Percentiles rank a stretch among this genome's conserved stretches.
These are phyloP conservation scores for Peromyscus nudipes DNA, from an alignment of 2,797 vertebrate genomes.

Conservation along the genomic window DNA sequence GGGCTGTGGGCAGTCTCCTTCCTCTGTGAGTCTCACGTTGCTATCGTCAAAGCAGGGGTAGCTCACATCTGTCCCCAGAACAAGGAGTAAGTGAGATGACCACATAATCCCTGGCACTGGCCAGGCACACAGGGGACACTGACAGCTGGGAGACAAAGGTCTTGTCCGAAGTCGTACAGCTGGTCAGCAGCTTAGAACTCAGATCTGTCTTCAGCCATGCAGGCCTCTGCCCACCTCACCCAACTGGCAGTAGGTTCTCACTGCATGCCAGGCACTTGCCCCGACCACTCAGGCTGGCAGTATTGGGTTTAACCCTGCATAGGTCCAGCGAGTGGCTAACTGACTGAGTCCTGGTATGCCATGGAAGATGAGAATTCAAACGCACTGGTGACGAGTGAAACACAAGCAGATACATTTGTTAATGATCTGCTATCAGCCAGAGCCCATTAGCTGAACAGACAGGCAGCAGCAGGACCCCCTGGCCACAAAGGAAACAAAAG, in stretches of 20 bases:
- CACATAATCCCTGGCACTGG: fast-evolving
- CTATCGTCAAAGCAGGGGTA: neutral
- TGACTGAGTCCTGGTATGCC: neutral
- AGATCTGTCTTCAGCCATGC: neutral
- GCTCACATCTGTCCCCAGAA: neutral
- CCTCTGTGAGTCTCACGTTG: neutral
- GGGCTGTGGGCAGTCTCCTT: neutral
- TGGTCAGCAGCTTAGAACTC: neutral
- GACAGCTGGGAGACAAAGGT: neutral
- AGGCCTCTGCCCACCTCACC: neutral
- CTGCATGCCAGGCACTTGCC: neutral
- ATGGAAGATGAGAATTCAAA: conserved; percentile 27
- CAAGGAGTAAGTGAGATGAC: neutral
- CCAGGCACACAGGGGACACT: fast-evolving
- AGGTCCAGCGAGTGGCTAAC: neutral
- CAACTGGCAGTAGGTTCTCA: neutral
- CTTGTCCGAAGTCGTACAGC: neutral
- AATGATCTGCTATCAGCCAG: conserved; percentile 19
- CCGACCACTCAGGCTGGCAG: neutral
- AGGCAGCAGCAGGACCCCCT: neutral
- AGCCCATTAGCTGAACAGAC: conserved; percentile 13
- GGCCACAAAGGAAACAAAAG: conserved; percentile 48
- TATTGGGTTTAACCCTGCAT: neutral
- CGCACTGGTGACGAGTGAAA: conserved; percentile 20
- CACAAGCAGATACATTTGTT: conserved; percentile 61